phyloP scores from a whole-genome alignment of 2,888 invertebrate genomes.

The Cyclophora albipunctata region DNA sequence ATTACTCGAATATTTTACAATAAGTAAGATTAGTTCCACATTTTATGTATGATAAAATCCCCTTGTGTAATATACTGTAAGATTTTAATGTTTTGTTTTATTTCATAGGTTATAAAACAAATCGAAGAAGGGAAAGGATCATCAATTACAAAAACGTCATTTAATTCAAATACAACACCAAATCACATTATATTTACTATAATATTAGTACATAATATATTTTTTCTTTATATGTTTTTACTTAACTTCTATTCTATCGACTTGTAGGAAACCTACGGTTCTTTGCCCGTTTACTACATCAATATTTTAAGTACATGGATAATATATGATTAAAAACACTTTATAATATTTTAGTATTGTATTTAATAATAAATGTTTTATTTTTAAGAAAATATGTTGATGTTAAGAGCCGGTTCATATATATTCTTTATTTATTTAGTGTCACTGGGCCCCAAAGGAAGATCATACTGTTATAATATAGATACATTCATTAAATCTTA shows the following conservation, averaged over 20 bases:
- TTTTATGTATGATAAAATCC: slow-evolving; percentile 4
- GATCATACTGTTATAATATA: slow-evolving; percentile 35
- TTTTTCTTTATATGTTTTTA: slow-evolving; percentile 55
- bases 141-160: slow-evolving; percentile 65
- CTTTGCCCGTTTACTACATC: slow-evolving; percentile 23
- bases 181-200: slow-evolving; percentile 76
- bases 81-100: slow-evolving; percentile 11
- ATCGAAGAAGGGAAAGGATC: slow-evolving; percentile 57
- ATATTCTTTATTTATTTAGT: slow-evolving; percentile 28
- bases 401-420: slow-evolving; percentile 36
- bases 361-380: slow-evolving; percentile 43
- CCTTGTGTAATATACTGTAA: slow-evolving; percentile 16
- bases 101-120: slow-evolving; percentile 18
- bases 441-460: slow-evolving; percentile 53
- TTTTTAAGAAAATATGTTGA: slow-evolving; percentile 54
- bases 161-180: slow-evolving; percentile 75
- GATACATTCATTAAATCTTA: slow-evolving; percentile 44
- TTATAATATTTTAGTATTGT: slow-evolving; percentile 32
- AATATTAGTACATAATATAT: slow-evolving; percentile 64
- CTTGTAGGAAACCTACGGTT: slow-evolving; percentile 39
- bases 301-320: slow-evolving; percentile 29
- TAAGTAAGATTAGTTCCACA: background rate
- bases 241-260: slow-evolving; percentile 46
- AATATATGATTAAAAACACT: slow-evolving; percentile 44
- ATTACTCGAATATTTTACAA: too few species aligned